These are phyloP conservation scores for Vireo altiloquus DNA, from an alignment of 2,113 vertebrate species.

Conservation along the genomic window DNA sequence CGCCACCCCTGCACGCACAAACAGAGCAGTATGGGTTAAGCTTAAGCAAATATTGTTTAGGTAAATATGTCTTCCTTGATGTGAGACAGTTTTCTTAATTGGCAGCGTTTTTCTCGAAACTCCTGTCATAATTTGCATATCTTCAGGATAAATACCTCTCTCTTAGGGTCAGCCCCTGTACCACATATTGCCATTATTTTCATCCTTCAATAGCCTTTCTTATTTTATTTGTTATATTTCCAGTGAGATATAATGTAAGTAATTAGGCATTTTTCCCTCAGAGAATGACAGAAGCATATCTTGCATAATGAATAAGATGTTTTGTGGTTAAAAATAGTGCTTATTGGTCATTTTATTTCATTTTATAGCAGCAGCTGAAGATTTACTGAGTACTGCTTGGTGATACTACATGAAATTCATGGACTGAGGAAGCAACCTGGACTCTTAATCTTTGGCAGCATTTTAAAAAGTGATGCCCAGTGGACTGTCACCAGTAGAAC, in stretches of 20 bases:
- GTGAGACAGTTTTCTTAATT: not conserved
- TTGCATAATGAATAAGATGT: not conserved
- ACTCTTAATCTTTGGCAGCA: not conserved
- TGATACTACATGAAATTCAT: not conserved
- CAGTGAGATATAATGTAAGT: not conserved
- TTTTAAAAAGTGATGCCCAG: not conserved
- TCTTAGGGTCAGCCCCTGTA: not conserved
- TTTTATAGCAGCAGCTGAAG: not conserved
- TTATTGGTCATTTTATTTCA: not conserved
- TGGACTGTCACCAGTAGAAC: not conserved
- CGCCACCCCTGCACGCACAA: not conserved
- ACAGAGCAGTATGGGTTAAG: not conserved
- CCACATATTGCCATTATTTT: not conserved
- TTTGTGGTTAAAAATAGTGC: not conserved
- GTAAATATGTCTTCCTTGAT: not conserved
- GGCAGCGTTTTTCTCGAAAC: not conserved
- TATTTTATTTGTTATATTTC: not conserved
- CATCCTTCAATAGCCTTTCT: not conserved
- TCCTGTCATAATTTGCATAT: not conserved
- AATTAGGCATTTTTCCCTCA: not conserved
- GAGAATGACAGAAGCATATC: not conserved
- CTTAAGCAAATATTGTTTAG: not conserved
- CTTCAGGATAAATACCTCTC: not conserved
- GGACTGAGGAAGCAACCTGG: not conserved
- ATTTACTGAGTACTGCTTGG: not conserved